phyloP scores from a whole-genome alignment of 64 coral and sea anemone genomes.

The Montipora foliosa region DNA sequence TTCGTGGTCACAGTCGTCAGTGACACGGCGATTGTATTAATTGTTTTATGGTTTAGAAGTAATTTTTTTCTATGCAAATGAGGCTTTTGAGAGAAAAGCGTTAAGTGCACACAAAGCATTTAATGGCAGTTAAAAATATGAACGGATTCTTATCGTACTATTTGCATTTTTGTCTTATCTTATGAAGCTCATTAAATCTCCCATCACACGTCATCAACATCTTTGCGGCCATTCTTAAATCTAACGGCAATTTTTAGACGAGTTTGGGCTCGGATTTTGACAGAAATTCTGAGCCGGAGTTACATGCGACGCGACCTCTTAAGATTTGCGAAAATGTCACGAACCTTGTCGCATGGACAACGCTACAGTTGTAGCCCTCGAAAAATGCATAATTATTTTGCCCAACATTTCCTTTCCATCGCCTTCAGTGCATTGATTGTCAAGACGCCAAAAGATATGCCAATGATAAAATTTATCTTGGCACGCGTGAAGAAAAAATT shows the following conservation, averaged over 20 bases:
- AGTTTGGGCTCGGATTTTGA: conserved; percentile 20
- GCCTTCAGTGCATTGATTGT: conserved; percentile 1
- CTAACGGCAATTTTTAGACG: conserved; percentile 47
- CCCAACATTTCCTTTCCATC: conserved; percentile 8
- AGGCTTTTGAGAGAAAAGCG: background rate
- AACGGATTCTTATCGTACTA: conserved; percentile 22
- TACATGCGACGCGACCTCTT: background rate
- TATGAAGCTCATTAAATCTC: conserved; percentile 20
- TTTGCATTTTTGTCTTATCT: conserved; percentile 35
- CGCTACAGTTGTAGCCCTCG: background rate
- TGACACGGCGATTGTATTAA: background rate
- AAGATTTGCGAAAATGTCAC: conserved; percentile 3
- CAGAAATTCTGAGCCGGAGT: conserved; percentile 19
- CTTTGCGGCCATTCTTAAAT: conserved; percentile 11
- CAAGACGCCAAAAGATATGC: conserved; percentile 18
- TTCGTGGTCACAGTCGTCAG: background rate
- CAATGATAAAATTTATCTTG: background rate
- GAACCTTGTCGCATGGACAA: background rate
- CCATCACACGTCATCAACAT: conserved; percentile 30
- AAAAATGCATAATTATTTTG: background rate
- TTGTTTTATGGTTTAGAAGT: background rate
- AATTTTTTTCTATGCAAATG: conserved; percentile 44
- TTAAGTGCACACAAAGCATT: background rate
- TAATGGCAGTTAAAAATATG: conserved; percentile 52
- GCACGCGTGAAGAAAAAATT: background rate